Base-by-base conservation (phyloP, 2,888 invertebrate genomes). In the Lepidocyrtinus sp. region DNA sequence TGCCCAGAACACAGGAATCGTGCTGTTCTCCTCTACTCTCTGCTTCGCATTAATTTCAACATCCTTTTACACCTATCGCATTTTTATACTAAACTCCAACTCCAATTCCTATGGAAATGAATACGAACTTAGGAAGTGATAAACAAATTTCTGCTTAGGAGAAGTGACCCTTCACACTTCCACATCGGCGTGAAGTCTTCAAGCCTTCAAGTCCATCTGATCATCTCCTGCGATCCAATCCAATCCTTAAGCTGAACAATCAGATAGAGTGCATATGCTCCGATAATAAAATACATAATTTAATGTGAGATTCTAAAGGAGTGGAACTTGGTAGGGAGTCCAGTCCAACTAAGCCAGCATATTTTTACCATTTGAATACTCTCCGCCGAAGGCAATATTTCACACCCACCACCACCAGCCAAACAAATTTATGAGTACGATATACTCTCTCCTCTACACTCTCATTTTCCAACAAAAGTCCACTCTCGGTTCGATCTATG, bases 381-480 rank as follows among this genome's bases (percentile, higher is more conserved):
- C 50, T 17, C 12, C 17, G 76, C 76, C 67, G n/a, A 70, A 81
- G 82, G 82, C 74, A 74, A 64, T 74, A 70, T 74, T 81, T 82
- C 82, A 82, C 82, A 82, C 82, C 82, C 77, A 82, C 82, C 77
- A 50, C n/a, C 12, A 50, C 12, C 12, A 50, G 50, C 50, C 12
- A 50, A 50, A 12, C n/a, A 70, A 59, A 70, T 36, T 61, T 55
- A 36, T 27, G 45, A 22, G 70, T 70, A 59, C 59, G 59, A n/a
- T n/a, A n/a, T n/a, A n/a, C n/a, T n/a, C n/a, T n/a, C n/a, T n/a
- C n/a, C n/a, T n/a, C n/a, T n/a, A n/a, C n/a, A n/a, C n/a, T n/a
- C n/a, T n/a, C n/a, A n/a, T n/a, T n/a, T n/a, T n/a, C n/a, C n/a
- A n/a, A n/a, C n/a, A n/a, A n/a, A n/a, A n/a, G n/a, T n/a, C n/a